phyloP scores from a whole-genome alignment of 2,113 vertebrate genomes.

The Hystrix brachyura region DNA sequence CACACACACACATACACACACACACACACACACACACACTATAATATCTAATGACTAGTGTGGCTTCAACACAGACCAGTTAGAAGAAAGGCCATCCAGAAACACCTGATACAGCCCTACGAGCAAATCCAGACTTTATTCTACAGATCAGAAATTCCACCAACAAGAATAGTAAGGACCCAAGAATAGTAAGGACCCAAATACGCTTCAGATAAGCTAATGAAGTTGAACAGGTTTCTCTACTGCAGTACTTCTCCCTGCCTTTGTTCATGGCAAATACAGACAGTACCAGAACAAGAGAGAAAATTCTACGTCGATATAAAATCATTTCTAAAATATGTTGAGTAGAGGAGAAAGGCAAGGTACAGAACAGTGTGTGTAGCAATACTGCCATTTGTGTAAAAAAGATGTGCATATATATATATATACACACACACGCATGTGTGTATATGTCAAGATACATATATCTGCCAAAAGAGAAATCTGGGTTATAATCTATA shows the following conservation, averaged over 20 bases:
- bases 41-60: neutral
- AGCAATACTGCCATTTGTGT: neutral
- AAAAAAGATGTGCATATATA: neutral
- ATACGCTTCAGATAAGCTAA: neutral
- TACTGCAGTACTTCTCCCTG: slow-evolving; percentile 10
- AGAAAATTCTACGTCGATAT: neutral
- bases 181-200: neutral
- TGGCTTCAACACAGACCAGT: slow-evolving; percentile 7
- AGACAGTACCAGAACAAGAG: neutral
- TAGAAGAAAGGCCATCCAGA: neutral
- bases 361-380: neutral
- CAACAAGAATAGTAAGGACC: neutral
- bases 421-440: neutral
- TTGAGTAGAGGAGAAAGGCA: neutral
- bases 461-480: neutral
- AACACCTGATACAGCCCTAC: neutral
- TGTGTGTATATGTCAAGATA: too few species aligned
- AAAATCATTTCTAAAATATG: neutral
- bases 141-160: neutral
- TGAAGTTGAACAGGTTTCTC: neutral
- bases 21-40: neutral
- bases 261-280: slow-evolving; percentile 52
- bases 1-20: neutral
- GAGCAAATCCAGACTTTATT: neutral
- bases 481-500: neutral